Evolutionary conservation across 2,113 vertebrate genomes (phyloP).

Genomic region (Salvator merianae): DNA sequence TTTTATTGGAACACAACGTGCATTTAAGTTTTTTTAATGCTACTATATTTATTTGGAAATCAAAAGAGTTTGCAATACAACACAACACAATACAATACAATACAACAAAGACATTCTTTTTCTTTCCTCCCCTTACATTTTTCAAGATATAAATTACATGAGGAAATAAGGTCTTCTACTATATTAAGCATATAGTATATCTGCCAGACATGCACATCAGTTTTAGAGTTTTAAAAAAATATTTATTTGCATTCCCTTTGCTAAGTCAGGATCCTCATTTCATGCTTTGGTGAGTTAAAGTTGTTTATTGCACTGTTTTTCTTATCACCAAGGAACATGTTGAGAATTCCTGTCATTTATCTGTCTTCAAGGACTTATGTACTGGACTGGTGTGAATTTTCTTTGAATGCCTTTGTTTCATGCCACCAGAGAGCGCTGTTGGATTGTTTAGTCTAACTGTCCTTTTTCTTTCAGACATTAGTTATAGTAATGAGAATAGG

Average conservation of each 20-base stretch:
- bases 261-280: conserved; percentile 60
- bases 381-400: conserved; percentile 42
- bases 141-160: neutral
- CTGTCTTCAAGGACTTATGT: conserved; percentile 48
- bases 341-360: conserved; percentile 61
- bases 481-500: conserved; percentile 45
- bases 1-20: neutral
- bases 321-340: conserved; percentile 65
- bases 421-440: conserved; percentile 75
- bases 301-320: conserved; percentile 61
- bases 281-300: conserved; percentile 52
- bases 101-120: neutral
- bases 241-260: conserved; percentile 55
- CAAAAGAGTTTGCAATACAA: neutral
- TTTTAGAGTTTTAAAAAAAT: conserved; percentile 31
- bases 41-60: neutral
- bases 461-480: conserved; percentile 37
- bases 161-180: conserved; percentile 16
- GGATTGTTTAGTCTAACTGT: conserved; percentile 41
- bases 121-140: neutral
- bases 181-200: conserved; percentile 23
- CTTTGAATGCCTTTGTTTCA: conserved; percentile 46
- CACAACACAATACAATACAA: neutral
- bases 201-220: conserved; percentile 34
- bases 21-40: neutral